phyloP scores from a whole-genome alignment of 2,113 vertebrate genomes.

The Piliocolobus tephrosceles region DNA sequence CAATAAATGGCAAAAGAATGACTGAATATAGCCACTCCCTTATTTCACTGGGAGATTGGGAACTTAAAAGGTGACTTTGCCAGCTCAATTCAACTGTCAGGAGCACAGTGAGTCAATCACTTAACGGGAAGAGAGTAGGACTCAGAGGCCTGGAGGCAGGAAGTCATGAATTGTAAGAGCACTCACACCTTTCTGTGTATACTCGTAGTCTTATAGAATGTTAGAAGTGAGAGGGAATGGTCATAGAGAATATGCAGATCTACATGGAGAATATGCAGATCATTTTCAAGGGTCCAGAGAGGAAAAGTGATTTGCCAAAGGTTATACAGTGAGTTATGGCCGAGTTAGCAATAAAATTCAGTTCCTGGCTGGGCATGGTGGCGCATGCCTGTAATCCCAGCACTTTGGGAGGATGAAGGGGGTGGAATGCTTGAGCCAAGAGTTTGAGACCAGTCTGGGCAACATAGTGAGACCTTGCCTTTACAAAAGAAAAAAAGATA shows the following conservation, averaged over 20 bases:
- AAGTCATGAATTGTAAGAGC: neutral
- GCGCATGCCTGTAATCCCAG: neutral
- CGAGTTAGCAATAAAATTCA: neutral
- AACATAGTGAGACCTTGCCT: neutral
- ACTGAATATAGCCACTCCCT: neutral
- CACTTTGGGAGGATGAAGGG: neutral
- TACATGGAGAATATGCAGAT: neutral
- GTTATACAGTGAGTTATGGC: neutral
- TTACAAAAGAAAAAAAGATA: neutral
- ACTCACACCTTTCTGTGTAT: neutral
- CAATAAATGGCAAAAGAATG: neutral
- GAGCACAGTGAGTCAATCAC: neutral
- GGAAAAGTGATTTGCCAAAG: neutral
- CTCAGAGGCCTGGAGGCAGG: conserved; percentile 21
- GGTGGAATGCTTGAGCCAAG: neutral
- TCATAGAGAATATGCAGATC: neutral
- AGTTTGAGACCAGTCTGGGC: neutral
- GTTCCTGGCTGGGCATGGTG: neutral
- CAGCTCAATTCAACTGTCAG: neutral
- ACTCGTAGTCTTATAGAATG: neutral
- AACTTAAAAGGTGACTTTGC: neutral
- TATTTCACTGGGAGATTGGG: neutral
- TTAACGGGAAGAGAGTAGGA: conserved; percentile 34
- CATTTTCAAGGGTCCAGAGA: neutral
- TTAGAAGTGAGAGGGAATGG: neutral